Conservation (phyloP, 1,140 invertebrate species). For the Sinella curviseta region DNA sequence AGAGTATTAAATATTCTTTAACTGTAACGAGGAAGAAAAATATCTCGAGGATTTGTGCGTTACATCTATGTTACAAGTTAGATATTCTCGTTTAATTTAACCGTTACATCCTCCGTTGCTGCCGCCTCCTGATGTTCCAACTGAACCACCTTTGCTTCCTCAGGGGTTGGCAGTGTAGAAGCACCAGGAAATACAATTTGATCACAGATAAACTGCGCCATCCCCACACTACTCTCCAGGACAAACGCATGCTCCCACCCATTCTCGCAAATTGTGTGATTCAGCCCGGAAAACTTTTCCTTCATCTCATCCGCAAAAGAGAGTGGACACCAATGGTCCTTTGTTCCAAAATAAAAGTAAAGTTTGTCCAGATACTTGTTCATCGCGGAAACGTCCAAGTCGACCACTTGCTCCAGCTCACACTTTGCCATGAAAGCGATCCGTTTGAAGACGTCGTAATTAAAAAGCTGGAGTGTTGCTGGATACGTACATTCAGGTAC, state of each 20-base stretch:
- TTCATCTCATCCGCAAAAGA: slow-evolving; percentile 66
- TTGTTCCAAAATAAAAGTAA: slow-evolving; percentile 73
- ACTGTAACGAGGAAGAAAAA: too few species aligned
- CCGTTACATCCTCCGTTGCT: too few species aligned
- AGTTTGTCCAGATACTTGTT: slow-evolving; percentile 62
- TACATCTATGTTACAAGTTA: too few species aligned
- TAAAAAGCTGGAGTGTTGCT: slow-evolving; percentile 60
- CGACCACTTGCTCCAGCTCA: slow-evolving; percentile 64
- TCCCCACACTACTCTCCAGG: slow-evolving; percentile 61
- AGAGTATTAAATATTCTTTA: too few species aligned
- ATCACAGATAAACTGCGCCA: slow-evolving; percentile 59
- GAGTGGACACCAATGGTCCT: slow-evolving; percentile 73
- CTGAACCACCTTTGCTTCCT: too few species aligned
- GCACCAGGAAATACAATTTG: not conserved
- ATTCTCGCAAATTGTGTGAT: slow-evolving; percentile 66
- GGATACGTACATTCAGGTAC: slow-evolving; percentile 54
- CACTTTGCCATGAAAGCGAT: slow-evolving; percentile 57
- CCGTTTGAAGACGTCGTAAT: slow-evolving; percentile 52
- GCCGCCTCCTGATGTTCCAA: too few species aligned
- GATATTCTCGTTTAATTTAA: too few species aligned
- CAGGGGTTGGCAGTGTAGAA: not conserved
- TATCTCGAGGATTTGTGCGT: too few species aligned
- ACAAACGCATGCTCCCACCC: slow-evolving; percentile 76
- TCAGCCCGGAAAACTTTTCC: slow-evolving; percentile 62
- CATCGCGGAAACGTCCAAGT: slow-evolving; percentile 60